A percentile compares a stretch with the other conserved stretches of the same genome.
Evolutionary conservation across 2,113 vertebrate species (phyloP).

Genomic region (Carollia perspicillata): DNA sequence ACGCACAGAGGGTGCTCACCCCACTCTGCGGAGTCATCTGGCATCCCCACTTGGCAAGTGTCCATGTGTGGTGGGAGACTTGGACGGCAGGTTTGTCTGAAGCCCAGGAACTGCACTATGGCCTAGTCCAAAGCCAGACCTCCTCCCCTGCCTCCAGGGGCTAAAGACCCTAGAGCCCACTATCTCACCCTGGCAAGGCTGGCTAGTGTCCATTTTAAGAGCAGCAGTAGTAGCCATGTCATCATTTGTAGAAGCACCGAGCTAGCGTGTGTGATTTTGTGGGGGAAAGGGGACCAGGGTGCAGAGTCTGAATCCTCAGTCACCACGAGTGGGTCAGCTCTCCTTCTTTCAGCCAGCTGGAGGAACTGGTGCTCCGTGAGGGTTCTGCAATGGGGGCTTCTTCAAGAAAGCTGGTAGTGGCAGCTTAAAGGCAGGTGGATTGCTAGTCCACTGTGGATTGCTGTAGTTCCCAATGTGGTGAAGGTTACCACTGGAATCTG

Average conservation of each 20-base stretch:
- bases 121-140: background rate
- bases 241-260: background rate
- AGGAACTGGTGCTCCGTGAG: background rate
- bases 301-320: background rate
- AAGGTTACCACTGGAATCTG: background rate
- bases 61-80: background rate
- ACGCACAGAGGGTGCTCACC: background rate
- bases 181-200: background rate
- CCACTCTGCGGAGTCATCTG: fast-evolving
- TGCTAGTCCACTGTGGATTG: background rate
- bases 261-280: background rate
- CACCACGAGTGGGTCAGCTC: background rate
- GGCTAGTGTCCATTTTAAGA: background rate
- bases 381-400: background rate
- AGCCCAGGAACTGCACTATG: background rate
- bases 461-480: background rate
- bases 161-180: too few relatives aligned
- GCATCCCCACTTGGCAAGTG: background rate
- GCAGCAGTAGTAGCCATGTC: background rate
- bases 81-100: background rate
- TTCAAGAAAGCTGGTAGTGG: background rate
- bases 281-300: background rate
- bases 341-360: background rate
- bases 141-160: background rate
- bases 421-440: background rate